Base-by-base conservation (phyloP, 2,888 invertebrate species). In the Drosophila stalkeri region DNA sequence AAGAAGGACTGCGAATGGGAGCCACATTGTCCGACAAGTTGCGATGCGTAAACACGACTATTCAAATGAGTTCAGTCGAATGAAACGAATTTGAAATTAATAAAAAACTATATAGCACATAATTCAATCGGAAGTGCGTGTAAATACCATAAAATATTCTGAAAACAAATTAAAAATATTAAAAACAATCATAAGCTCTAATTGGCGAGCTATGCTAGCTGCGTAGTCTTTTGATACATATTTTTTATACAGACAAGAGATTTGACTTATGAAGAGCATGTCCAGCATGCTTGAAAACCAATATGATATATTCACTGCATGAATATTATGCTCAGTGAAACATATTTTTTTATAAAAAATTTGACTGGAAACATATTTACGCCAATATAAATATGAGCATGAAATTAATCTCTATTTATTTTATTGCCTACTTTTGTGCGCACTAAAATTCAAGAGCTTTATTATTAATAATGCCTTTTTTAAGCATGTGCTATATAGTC, bases 21-120 rank as follows among this genome's bases (percentile, higher is more conserved):
- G 0, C 56, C 18, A 55, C 73, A 62, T 35, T 23, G 14, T 57
- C 11, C 20, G 14, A 11, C 33, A 43, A 14, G 8, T 52, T 35
- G 14, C 35, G 20, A 35, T 12, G 12, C 35, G 0, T 3, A 52
- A 7, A 35, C 2, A 35, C 20, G 14, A 52, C 33, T 52, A 2
- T 11, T 47, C 18, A n/a, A n/a, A n/a, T 11, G 1, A 31, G 11
- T n/a, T 4, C 11, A 47, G 11, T 31, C 14, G 3, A 2, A 20
- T 49, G 8, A n/a, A 31, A 14, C 2, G 1, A 11, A 11, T 14
- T 3, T 4, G 4, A 47, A 44, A 12, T 44, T 0, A 12, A 16
- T 2, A 9, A 47, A 20, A 5, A 0, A 46, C 1, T 27, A 0
- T 9, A 12, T 5, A 37, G 12, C 27, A 27, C 27, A 12, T 14